Base-by-base conservation (phyloP, 2,797 vertebrate species). In the Sternotherus odoratus region DNA sequence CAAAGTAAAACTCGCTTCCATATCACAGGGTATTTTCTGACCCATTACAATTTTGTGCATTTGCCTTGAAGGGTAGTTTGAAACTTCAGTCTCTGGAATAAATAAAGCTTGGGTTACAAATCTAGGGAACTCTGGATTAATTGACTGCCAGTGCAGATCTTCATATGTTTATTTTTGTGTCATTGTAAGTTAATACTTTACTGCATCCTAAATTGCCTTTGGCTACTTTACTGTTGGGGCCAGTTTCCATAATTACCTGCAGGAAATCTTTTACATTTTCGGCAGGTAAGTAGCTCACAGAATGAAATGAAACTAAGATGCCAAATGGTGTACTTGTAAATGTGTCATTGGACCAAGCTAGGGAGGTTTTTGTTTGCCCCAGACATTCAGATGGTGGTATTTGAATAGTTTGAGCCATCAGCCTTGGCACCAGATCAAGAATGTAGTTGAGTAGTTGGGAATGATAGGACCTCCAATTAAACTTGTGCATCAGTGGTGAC, bases 201-300 rank as follows among this genome's bases (percentile, higher is more conserved):
- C 23, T 94, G 36, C 88, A 85, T 82, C 85, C 83, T 89, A 74
- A 77, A 66, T 88, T 86, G 54, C 16, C 8, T 36, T 91, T 84
- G 74, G 50, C 77, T 88, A 10, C 90, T 87, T 8, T 79, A 2
- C 72, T 86, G 30, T 66, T 30, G 12, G 12, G 66, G 75, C 2
- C 24, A 51, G 36, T 94, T 79, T 60, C 82, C 78, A 54, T 0
- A 66, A 30, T 74, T 95, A 43, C 77, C 51, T 13, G 92, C 8
- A 86, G 28, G 78, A 91, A 96, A 66, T 69, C 36, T 23, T 15
- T 89, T 78, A 56, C 87, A 33, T 82, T 94, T 51, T 90, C 86
- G 46, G 51, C 85, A 92, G 84, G 54, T 91, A 94, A 66, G 30
- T 89, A 3, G 85, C 90, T 79, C 5, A 85, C 26, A 83, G 66